Percentiles rank a stretch among this genome's conserved stretches.
Conservation (phyloP, 2,797 vertebrate genomes). For the Pelobates cultripes region DNA sequence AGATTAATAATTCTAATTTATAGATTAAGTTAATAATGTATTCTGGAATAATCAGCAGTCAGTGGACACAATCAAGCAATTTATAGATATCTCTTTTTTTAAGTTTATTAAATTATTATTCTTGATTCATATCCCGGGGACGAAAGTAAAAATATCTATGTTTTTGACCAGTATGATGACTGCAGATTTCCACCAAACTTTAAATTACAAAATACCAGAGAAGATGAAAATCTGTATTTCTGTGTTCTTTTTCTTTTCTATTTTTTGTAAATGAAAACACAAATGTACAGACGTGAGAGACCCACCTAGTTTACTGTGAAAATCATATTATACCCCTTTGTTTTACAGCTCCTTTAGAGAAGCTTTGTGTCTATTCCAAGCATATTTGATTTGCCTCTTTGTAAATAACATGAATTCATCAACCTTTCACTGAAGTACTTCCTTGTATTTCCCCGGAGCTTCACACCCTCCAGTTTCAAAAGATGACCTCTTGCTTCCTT, state of each 20-base stretch:
- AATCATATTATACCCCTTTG: constrained; percentile 41
- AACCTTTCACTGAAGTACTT: constrained; percentile 51
- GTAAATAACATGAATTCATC: constrained; percentile 52
- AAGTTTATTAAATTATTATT: too few species aligned
- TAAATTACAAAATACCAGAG: too few species aligned
- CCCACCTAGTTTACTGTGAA: constrained; percentile 38
- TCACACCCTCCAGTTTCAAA: constrained; percentile 50
- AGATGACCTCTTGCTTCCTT: constrained; percentile 52
- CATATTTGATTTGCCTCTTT: constrained; percentile 47
- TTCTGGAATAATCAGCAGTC: too few species aligned
- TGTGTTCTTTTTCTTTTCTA: not conserved
- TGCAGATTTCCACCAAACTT: too few species aligned
- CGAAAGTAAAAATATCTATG: too few species aligned
- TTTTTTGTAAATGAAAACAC: constrained; percentile 23
- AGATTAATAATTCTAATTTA: too few species aligned
- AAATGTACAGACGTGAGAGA: constrained; percentile 36
- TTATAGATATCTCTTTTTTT: too few species aligned
- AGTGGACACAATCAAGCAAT: too few species aligned
- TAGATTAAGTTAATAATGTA: too few species aligned
- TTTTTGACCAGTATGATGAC: too few species aligned
- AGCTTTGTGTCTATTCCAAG: constrained; percentile 41
- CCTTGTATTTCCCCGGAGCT: constrained; percentile 49
- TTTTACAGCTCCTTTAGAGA: constrained; percentile 23
- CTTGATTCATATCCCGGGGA: too few species aligned
- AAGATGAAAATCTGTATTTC: not conserved